These are phyloP conservation scores for Scolanthus callimorphus DNA, from an alignment of 92 coral and sea anemone species.

Conservation along the genomic window DNA sequence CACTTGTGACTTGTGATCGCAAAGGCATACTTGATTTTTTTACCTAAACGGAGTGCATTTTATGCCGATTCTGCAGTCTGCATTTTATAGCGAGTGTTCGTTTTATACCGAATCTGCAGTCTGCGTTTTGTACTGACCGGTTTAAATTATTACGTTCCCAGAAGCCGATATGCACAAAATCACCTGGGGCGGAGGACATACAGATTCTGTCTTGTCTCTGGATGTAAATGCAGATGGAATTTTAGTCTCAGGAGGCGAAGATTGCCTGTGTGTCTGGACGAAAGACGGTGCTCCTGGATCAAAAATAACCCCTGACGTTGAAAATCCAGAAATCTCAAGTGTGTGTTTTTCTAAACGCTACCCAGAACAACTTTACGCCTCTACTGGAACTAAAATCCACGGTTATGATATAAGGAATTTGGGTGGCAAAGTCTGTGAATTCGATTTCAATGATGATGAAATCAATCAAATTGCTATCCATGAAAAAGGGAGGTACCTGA, in stretches of 20 bases:
- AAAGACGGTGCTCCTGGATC: constrained; percentile 58
- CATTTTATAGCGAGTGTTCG: too few species aligned
- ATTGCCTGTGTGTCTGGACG: constrained; percentile 81
- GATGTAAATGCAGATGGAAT: constrained; percentile 72
- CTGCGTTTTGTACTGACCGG: too few species aligned
- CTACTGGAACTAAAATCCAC: constrained; percentile 67
- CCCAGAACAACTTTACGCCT: constrained; percentile 69
- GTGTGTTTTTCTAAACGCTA: constrained; percentile 61
- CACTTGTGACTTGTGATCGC: too few species aligned
- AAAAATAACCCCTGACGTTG: constrained; percentile 30
- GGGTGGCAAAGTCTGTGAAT: constrained; percentile 46
- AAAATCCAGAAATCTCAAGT: constrained; percentile 39
- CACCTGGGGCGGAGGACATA: constrained; percentile 79
- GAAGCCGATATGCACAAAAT: constrained; percentile 55
- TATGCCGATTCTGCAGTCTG: too few species aligned
- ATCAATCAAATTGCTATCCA: constrained; percentile 79
- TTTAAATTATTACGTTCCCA: too few species aligned
- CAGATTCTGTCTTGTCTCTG: constrained; percentile 64
- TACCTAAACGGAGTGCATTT: too few species aligned
- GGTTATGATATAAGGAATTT: constrained; percentile 70
- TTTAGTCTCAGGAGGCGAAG: constrained; percentile 89
- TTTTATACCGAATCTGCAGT: too few species aligned
- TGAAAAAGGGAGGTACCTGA: constrained; percentile 63
- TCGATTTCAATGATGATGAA: constrained; percentile 78
- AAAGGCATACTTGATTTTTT: too few species aligned